A percentile compares a stretch with the other conserved stretches of the same genome.
phyloP scores from a whole-genome alignment of 2,113 vertebrate species.

The Dascyllus trimaculatus region DNA sequence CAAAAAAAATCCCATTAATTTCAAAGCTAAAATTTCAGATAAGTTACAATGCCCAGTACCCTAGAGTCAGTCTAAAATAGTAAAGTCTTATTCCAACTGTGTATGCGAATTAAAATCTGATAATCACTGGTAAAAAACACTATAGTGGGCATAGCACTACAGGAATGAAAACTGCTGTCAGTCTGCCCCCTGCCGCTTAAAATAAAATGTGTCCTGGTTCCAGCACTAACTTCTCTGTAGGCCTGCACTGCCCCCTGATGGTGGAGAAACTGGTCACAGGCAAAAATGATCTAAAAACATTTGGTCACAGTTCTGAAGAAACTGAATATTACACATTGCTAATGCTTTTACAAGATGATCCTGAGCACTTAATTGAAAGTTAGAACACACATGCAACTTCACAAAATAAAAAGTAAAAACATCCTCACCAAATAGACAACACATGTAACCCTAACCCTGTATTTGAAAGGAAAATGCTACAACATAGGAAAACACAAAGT shows the following conservation, averaged over 20 bases:
- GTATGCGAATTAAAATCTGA: not conserved
- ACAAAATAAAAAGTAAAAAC: too few species aligned
- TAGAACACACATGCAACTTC: too few species aligned
- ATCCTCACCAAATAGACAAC: too few species aligned
- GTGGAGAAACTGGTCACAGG: not conserved
- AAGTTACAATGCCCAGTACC: rapidly evolving
- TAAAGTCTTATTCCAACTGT: not conserved
- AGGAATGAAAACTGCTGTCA: not conserved
- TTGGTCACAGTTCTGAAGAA: too few species aligned
- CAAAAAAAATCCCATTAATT: not conserved
- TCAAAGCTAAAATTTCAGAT: not conserved
- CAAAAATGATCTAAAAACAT: too few species aligned
- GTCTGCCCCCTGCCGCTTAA: conserved; percentile 49
- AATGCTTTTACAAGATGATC: too few species aligned
- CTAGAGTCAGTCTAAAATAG: not conserved
- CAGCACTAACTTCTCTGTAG: not conserved
- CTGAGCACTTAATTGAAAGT: too few species aligned
- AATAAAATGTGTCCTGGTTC: not conserved
- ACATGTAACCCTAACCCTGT: too few species aligned
- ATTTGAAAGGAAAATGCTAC: too few species aligned
- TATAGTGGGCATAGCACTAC: not conserved
- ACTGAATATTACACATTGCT: too few species aligned
- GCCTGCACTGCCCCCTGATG: conserved; percentile 20
- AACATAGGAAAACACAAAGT: too few species aligned
- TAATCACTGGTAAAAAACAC: not conserved